Evolutionary conservation across 2,113 vertebrate genomes (phyloP).

Genomic region (Fulmarus glacialis): DNA sequence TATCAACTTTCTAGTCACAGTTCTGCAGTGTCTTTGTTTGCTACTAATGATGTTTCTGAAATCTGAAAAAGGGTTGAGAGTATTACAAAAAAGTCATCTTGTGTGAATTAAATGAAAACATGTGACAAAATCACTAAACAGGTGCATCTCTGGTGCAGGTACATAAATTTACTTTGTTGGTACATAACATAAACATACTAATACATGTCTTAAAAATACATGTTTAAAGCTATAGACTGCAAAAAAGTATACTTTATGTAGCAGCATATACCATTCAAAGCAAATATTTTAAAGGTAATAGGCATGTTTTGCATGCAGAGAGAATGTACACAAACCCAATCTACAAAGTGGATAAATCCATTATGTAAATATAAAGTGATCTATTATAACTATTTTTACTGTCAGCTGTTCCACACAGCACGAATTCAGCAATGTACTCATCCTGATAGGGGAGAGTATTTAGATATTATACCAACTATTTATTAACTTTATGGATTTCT

Average conservation of each 20-base stretch:
- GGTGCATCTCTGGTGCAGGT: background rate
- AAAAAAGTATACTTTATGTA: background rate
- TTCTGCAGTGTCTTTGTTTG: background rate
- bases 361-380: conserved; percentile 59
- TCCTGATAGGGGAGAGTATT: background rate
- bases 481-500: conserved; percentile 34
- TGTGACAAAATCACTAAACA: background rate
- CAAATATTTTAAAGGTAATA: background rate
- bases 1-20: background rate
- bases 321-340: background rate
- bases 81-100: background rate
- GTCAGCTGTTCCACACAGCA: conserved; percentile 44
- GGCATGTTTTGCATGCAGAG: background rate
- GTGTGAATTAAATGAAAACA: background rate
- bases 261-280: background rate
- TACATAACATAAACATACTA: background rate
- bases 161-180: background rate
- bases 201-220: background rate
- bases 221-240: background rate
- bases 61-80: background rate
- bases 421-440: background rate
- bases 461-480: background rate
- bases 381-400: conserved; percentile 50
- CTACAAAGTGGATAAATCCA: conserved; percentile 32
- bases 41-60: background rate